Evolutionary conservation across 1,140 invertebrate species (phyloP).

Genomic region (Phortica variegata): DNA sequence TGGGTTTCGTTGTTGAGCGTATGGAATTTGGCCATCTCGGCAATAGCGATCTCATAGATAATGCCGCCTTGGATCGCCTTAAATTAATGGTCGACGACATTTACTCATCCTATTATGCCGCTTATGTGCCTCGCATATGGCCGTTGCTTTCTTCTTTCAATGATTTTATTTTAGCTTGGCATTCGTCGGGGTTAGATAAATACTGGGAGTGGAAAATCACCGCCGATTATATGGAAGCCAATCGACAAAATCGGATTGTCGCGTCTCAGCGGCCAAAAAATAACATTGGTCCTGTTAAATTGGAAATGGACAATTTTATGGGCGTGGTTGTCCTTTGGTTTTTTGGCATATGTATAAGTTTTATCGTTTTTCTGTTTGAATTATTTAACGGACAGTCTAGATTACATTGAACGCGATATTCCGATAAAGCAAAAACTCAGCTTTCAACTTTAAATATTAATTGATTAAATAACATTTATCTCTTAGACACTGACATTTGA

Average conservation of each 20-base stretch:
- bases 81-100: slow-evolving; percentile 50
- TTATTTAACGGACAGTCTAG: no score
- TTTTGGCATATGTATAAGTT: no score
- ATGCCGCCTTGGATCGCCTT: slow-evolving; percentile 32
- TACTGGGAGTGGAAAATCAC: slow-evolving; percentile 48
- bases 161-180: slow-evolving; percentile 33
- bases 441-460: no score
- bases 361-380: no score
- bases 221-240: slow-evolving; percentile 35
- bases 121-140: slow-evolving; percentile 43
- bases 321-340: slow-evolving; percentile 39
- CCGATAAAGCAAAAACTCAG: no score
- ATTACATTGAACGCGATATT: no score
- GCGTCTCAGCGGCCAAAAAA: slow-evolving; percentile 27
- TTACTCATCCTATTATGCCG: slow-evolving; percentile 29
- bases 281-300: slow-evolving; percentile 37
- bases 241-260: slow-evolving; percentile 39
- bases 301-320: slow-evolving; percentile 42
- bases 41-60: slow-evolving; percentile 31
- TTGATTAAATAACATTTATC: no score
- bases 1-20: slow-evolving; percentile 45
- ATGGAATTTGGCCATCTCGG: slow-evolving; percentile 43
- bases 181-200: slow-evolving; percentile 43
- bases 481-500: no score
- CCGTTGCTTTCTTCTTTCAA: slow-evolving; percentile 27